phyloP scores from a whole-genome alignment of 2,888 invertebrate genomes.

The Ctenicera cuprea region DNA sequence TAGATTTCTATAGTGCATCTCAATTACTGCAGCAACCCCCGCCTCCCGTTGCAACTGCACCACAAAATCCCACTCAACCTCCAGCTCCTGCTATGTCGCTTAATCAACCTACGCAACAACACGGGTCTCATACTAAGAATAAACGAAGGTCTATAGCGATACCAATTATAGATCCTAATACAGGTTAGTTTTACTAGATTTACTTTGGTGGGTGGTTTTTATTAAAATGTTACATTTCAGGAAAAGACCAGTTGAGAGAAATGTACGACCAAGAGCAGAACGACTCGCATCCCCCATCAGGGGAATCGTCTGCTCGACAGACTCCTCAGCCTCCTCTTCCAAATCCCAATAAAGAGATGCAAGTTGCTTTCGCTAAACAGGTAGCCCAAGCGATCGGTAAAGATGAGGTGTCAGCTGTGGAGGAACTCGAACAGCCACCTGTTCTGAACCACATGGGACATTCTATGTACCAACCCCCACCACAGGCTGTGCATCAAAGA shows the following conservation, averaged over 20 bases:
- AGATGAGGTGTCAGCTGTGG: constrained; percentile 56
- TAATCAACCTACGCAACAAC: constrained; percentile 54
- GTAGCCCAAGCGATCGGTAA: constrained; percentile 63
- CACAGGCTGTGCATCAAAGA: constrained; percentile 53
- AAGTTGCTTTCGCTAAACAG: constrained; percentile 69
- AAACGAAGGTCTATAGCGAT: constrained; percentile 66
- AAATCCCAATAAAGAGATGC: constrained; percentile 66
- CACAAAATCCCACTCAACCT: constrained; percentile 61
- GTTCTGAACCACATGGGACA: constrained; percentile 48
- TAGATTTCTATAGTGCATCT: constrained; percentile 40
- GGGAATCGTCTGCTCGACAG: constrained; percentile 73
- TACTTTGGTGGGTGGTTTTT: neutral
- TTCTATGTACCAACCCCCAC: constrained; percentile 38
- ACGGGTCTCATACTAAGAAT: constrained; percentile 51
- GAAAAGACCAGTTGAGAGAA: constrained; percentile 69
- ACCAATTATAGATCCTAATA: constrained; percentile 69
- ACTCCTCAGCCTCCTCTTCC: constrained; percentile 71
- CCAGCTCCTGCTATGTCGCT: constrained; percentile 54
- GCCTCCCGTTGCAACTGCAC: constrained; percentile 55
- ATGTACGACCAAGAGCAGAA: constrained; percentile 67
- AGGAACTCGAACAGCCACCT: constrained; percentile 43
- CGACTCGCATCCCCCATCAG: constrained; percentile 70
- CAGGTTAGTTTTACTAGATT: constrained; percentile 61
- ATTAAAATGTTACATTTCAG: constrained; percentile 8
- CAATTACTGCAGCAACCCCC: constrained; percentile 37